Evolutionary conservation across 2,888 invertebrate genomes (phyloP).

Genomic region (Allygus modestus): DNA sequence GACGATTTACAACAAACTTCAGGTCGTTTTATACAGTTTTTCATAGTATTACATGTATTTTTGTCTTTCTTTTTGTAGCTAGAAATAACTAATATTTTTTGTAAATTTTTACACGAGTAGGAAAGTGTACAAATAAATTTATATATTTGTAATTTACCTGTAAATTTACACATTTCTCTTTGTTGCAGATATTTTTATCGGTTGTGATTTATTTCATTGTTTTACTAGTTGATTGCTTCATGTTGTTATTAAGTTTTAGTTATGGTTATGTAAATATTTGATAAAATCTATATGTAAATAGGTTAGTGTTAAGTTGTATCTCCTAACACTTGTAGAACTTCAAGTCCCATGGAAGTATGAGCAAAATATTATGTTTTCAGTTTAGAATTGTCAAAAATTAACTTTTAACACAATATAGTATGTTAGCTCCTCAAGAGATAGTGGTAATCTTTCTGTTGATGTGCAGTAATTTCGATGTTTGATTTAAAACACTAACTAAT

Average conservation of each 20-base stretch:
- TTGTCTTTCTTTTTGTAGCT: constrained; percentile 48
- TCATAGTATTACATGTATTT: constrained; percentile 49
- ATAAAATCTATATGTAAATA: background rate
- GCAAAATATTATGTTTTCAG: too few relatives aligned
- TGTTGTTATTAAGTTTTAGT: constrained; percentile 17
- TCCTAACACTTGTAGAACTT: background rate
- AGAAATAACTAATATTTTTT: constrained; percentile 51
- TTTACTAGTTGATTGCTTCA: constrained; percentile 13
- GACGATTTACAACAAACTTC: constrained; percentile 43
- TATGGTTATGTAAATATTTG: constrained; percentile 18
- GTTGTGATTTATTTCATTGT: constrained; percentile 44
- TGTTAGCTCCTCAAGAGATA: too few relatives aligned
- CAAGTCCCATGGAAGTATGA: background rate
- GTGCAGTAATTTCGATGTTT: too few relatives aligned
- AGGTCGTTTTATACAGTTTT: constrained; percentile 53
- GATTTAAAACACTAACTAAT: too few relatives aligned
- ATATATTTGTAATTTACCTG: constrained; percentile 42
- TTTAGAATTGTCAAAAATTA: too few relatives aligned
- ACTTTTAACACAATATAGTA: too few relatives aligned
- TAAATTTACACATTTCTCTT: background rate
- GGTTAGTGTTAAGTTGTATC: background rate
- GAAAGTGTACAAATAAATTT: constrained; percentile 54
- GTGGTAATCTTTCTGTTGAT: too few relatives aligned
- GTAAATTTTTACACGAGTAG: constrained; percentile 51
- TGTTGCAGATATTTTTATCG: constrained; percentile 24